These are phyloP conservation scores for Morone saxatilis DNA, from an alignment of 2,113 vertebrate genomes.

Conservation along the genomic window DNA sequence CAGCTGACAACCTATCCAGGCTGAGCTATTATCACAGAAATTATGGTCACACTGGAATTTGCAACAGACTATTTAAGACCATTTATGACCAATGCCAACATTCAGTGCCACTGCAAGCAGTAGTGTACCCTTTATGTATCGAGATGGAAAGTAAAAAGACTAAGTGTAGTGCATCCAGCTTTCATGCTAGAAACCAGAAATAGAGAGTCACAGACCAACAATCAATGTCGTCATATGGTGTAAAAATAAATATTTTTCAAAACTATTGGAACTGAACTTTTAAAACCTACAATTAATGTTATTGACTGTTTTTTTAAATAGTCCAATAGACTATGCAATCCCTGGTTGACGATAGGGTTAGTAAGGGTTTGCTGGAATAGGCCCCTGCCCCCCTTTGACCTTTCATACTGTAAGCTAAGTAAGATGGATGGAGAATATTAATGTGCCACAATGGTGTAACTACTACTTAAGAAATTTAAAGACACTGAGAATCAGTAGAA, in stretches of 20 bases:
- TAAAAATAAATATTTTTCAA: neutral
- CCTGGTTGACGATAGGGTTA: too few relatives aligned
- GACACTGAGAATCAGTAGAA: neutral
- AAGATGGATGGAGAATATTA: slow-evolving; percentile 1
- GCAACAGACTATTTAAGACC: too few relatives aligned
- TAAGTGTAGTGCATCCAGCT: neutral
- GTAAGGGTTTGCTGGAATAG: neutral
- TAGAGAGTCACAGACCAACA: neutral
- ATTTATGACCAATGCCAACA: too few relatives aligned
- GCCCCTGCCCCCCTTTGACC: neutral
- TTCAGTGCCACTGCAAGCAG: too few relatives aligned
- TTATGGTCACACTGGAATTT: too few relatives aligned
- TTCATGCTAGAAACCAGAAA: neutral
- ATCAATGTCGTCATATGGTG: neutral
- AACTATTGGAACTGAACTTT: neutral
- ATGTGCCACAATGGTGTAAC: neutral
- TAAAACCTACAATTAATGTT: neutral
- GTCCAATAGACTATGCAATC: neutral
- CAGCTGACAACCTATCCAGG: too few relatives aligned
- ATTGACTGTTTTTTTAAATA: too few relatives aligned
- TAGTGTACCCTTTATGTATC: too few relatives aligned
- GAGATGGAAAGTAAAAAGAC: too few relatives aligned
- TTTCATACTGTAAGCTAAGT: neutral
- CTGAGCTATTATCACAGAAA: too few relatives aligned
- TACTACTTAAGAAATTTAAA: neutral